Base-by-base conservation (phyloP, 92 coral and sea anemone species). In the Epizoanthus stellaris region DNA sequence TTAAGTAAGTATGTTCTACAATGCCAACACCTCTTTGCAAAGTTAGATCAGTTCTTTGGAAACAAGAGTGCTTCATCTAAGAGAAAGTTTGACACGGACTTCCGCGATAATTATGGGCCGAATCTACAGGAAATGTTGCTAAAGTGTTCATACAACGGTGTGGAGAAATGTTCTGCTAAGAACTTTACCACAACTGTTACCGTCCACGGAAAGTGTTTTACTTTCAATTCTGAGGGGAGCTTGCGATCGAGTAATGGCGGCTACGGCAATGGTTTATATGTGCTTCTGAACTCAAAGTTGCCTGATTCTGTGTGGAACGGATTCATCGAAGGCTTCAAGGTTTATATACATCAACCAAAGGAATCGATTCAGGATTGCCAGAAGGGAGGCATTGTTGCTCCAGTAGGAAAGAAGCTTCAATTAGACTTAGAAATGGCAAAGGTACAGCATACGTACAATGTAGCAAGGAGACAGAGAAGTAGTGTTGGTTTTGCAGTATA, bases 121-220 rank as follows among this genome's bases (percentile, higher is more conserved):
- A 70, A 62, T 77, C 21, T 77, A 15, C 8, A 62, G 19, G 63
- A 69, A 36, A 77, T 77, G 82, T 39, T 77, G 40, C 45, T 77
- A 21, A 77, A 77, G 42, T 77, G 82, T 62, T 11, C 47, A 4
- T 77, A 77, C 71, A 77, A 77, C 12, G 82, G 82, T 19, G 70
- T 40, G 3, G 40, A 63, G 2, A 20, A 23, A 38, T 77, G 82
- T 43, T 62, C 59, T 14, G 34, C 82, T 12, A 40, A 77, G n/a
- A 63, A 77, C 60, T 77, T 77, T 77, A 39, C 82, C 21, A n/a
- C 6, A 5, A 17, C 53, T 20, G 4, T 62, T n/a, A 42, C 34
- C 3, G 2, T 43, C 15, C 82, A 77, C 21, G 82, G 82, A 20
- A 77, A 77, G 60, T 77, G 82, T 15, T 77, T 77, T 77, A 77